These are phyloP conservation scores for Nothocercus julius DNA, from an alignment of 2,113 vertebrate species.

Conservation along the genomic window DNA sequence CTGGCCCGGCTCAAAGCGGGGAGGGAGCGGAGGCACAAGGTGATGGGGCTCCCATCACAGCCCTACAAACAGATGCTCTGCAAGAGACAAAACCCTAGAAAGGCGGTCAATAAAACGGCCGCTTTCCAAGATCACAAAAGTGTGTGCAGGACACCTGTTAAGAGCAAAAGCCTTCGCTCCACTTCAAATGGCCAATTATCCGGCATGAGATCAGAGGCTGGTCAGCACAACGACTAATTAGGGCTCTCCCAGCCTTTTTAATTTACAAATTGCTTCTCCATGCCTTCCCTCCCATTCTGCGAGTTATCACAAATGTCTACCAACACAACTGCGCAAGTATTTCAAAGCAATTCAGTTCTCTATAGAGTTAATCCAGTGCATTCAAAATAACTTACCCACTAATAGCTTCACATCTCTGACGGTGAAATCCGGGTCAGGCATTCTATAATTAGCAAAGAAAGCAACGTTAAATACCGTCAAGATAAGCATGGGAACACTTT, in stretches of 20 bases:
- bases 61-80: conserved; percentile 47
- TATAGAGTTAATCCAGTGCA: conserved; percentile 46
- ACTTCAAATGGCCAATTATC: conserved; percentile 59
- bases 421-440: conserved; percentile 94
- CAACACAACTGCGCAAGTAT: conserved; percentile 63
- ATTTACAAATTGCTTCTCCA: conserved; percentile 59
- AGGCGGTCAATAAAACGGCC: neutral
- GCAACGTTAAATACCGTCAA: conserved; percentile 39
- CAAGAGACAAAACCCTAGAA: neutral
- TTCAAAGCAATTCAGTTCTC: conserved; percentile 59
- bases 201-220: conserved; percentile 15
- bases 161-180: conserved; percentile 45
- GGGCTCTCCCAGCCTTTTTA: conserved; percentile 54
- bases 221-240: conserved; percentile 58
- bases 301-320: conserved; percentile 60
- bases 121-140: conserved; percentile 53
- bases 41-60: neutral
- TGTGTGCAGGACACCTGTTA: conserved; percentile 49
- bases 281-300: conserved; percentile 44
- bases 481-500: conserved; percentile 37
- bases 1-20: conserved; percentile 6
- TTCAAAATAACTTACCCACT: conserved; percentile 88
- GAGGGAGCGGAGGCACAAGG: conserved; percentile 18
- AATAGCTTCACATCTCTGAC: conserved; percentile 94
- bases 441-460: conserved; percentile 78